Conservation (phyloP, 2,888 invertebrate species). For the Sylvicola fuscatus region DNA sequence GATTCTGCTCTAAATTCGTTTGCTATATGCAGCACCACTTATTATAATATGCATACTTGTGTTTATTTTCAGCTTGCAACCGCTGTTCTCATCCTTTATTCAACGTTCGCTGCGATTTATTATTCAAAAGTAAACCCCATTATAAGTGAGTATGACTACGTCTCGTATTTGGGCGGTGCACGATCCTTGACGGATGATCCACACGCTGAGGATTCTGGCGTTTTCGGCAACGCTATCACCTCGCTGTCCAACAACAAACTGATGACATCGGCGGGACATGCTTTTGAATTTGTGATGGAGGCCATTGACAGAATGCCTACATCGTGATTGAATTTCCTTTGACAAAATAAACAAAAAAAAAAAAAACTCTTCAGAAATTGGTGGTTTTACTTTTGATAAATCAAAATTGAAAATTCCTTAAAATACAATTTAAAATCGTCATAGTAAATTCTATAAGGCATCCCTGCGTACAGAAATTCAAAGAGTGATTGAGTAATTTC, state of each 20-base stretch:
- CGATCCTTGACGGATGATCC: constrained; percentile 33
- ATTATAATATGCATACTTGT: constrained; percentile 7
- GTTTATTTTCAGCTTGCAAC: constrained; percentile 56
- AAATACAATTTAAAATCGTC: too few relatives aligned
- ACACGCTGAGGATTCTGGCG: constrained; percentile 6
- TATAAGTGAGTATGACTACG: constrained; percentile 56
- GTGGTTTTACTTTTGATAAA: too few relatives aligned
- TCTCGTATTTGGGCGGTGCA: constrained; percentile 46
- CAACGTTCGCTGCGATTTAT: constrained; percentile 68
- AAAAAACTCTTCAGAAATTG: too few relatives aligned
- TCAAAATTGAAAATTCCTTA: too few relatives aligned
- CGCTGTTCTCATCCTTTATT: constrained; percentile 59
- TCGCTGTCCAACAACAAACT: constrained; percentile 10
- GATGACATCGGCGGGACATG: constrained; percentile 19
- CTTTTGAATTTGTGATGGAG: constrained; percentile 22
- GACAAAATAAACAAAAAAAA: too few relatives aligned
- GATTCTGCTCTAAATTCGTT: too few relatives aligned
- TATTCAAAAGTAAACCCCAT: constrained; percentile 74
- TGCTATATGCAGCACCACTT: too few relatives aligned
- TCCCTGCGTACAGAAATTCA: too few relatives aligned
- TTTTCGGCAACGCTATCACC: neutral
- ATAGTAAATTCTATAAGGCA: too few relatives aligned
- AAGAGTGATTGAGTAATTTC: too few relatives aligned
- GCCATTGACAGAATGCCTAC: constrained; percentile 21
- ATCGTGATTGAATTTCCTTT: neutral